These are phyloP conservation scores for Acanthosepion lycidas DNA, from an alignment of 2,888 invertebrate genomes.

Conservation along the genomic window DNA sequence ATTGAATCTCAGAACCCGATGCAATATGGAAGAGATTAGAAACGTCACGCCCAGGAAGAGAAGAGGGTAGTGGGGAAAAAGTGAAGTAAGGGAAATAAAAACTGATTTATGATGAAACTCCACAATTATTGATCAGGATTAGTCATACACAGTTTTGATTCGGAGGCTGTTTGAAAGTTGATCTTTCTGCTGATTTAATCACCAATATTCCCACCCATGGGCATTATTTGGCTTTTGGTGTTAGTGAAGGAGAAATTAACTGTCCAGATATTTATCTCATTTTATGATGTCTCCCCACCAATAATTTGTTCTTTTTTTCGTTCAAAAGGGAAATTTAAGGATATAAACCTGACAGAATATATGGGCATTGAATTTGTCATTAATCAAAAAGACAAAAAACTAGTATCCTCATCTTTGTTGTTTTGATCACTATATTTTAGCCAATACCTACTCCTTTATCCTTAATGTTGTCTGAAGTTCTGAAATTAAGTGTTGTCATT, in stretches of 20 bases:
- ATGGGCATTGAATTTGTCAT: too few species aligned
- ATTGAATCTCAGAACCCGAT: background rate
- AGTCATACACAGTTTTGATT: background rate
- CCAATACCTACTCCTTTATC: too few species aligned
- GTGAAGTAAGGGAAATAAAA: background rate
- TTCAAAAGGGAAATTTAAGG: too few species aligned
- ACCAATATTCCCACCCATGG: background rate
- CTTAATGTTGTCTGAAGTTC: too few species aligned
- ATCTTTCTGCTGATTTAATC: background rate
- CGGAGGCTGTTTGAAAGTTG: background rate
- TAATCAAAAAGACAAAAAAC: too few species aligned
- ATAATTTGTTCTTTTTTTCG: too few species aligned
- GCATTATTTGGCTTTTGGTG: background rate
- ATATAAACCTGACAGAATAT: too few species aligned
- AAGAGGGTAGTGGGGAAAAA: background rate
- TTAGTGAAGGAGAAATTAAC: background rate
- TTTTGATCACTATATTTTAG: too few species aligned
- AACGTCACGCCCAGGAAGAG: background rate
- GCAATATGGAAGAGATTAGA: background rate
- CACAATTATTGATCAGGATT: background rate
- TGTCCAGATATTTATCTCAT: too few species aligned
- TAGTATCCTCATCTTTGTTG: too few species aligned
- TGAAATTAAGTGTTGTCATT: too few species aligned
- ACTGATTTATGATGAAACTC: background rate
- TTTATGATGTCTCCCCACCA: too few species aligned